Percentiles rank a stretch among this genome's conserved stretches.
phyloP scores from a whole-genome alignment of 2,888 invertebrate genomes.

The Eupithecia vulgata region DNA sequence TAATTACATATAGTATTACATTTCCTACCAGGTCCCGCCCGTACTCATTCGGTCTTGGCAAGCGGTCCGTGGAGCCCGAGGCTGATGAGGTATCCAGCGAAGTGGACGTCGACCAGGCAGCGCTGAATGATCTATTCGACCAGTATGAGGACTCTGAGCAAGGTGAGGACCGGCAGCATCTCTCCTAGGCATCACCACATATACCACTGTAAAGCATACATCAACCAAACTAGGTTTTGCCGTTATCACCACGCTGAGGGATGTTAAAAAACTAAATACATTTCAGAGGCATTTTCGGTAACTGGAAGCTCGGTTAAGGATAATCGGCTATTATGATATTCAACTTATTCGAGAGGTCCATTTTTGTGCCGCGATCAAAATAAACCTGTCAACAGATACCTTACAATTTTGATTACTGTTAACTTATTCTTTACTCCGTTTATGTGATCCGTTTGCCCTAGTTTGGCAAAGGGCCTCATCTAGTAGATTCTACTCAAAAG shows the following conservation, averaged over 20 bases:
- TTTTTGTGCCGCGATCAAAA: no score
- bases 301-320: no score
- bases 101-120: conserved; percentile 66
- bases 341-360: neutral
- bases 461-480: neutral
- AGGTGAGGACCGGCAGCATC: conserved; percentile 49
- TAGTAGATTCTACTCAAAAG: neutral
- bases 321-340: neutral
- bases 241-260: neutral
- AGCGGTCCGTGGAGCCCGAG: conserved; percentile 77
- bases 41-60: conserved; percentile 77
- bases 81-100: conserved; percentile 64
- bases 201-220: neutral
- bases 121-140: conserved; percentile 69
- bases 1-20: no score
- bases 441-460: no score
- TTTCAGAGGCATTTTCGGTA: no score
- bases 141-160: conserved; percentile 69
- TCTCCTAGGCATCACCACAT: no score
- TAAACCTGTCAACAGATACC: no score
- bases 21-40: conserved; percentile 62
- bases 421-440: no score
- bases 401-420: no score
- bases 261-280: no score
- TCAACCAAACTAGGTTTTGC: neutral